Evolutionary conservation across 2,113 vertebrate genomes (phyloP).

Genomic region (Lynx canadensis): DNA sequence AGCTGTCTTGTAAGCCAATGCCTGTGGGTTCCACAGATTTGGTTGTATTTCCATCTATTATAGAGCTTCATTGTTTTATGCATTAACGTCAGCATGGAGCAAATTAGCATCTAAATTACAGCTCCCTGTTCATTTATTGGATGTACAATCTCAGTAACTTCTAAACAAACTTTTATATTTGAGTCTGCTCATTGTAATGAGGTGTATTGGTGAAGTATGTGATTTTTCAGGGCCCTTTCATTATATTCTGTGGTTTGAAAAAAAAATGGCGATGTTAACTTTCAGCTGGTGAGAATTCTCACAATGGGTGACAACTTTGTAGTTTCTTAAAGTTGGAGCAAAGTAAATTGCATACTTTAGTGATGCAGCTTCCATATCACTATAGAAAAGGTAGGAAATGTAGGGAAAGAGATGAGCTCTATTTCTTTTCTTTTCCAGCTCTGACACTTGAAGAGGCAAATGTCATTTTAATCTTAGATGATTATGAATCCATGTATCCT

Average conservation of each 20-base stretch:
- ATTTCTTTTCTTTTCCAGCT: slow-evolving; percentile 81
- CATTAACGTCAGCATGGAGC: slow-evolving; percentile 85
- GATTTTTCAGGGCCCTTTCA: slow-evolving; percentile 78
- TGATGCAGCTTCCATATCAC: slow-evolving; percentile 68
- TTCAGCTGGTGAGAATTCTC: slow-evolving; percentile 77
- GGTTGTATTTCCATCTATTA: slow-evolving; percentile 92
- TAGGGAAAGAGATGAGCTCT: slow-evolving; percentile 66
- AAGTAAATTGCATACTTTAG: slow-evolving; percentile 81
- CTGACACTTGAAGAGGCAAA: slow-evolving; percentile 84
- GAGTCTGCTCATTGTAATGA: slow-evolving; percentile 80
- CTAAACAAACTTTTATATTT: slow-evolving; percentile 87
- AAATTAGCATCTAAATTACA: slow-evolving; percentile 92
- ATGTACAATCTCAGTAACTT: slow-evolving; percentile 83
- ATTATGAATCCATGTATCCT: slow-evolving; percentile 83
- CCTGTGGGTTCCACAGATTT: slow-evolving; percentile 89
- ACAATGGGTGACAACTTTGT: slow-evolving; percentile 82
- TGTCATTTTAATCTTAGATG: slow-evolving; percentile 83
- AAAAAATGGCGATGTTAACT: slow-evolving; percentile 69
- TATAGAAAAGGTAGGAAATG: slow-evolving; percentile 49
- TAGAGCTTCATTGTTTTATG: slow-evolving; percentile 90
- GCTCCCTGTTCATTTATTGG: slow-evolving; percentile 86
- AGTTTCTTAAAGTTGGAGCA: slow-evolving; percentile 80
- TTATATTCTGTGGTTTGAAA: slow-evolving; percentile 74
- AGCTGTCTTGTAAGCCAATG: slow-evolving; percentile 91
- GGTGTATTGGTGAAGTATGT: slow-evolving; percentile 74